Evolutionary conservation across 2,113 vertebrate species (phyloP), one percentile per base, ranked within the genome.

Genomic region (Eupsittula cactorum): DNA sequence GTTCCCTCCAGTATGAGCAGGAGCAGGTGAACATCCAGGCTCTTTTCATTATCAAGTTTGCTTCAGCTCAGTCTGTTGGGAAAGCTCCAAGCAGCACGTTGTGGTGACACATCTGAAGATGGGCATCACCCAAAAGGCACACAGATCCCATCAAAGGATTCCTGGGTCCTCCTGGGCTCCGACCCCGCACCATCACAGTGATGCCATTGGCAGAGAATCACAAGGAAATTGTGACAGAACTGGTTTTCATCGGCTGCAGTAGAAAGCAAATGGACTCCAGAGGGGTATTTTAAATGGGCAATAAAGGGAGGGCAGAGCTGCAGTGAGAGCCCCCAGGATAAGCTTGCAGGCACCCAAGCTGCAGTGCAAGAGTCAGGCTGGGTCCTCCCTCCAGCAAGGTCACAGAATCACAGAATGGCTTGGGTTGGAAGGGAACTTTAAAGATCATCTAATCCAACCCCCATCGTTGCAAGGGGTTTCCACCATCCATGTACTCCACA

Each of bases 1-100:
- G 69, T 2, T 11, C 2, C 5, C 80, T 75, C 11, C 24, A 2
- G 78, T 3, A 4, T 0, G 16, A 57, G 64, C 16, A 0, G 67
- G 29, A 27, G 64, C 75, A 82, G 90, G 84, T 20, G 88, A 75
- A 25, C 78, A 37, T 27, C 67, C 6, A 13, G 31, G 81, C 75
- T 64, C 60, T 49, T 17, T 16, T 50, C 71, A n/a, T 16, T 14
- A 10, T 2, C 55, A 2, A 5, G 42, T 69, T 73, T 7, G 2
- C 37, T 18, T 24, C 44, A 16, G 81, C 65, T 60, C 9, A 0
- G 7, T 15, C 23, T 28, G 76, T 65, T 16, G 59, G 37, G 59
- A 31, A 12, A 13, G 84, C 39, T 29, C 41, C 84, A 1, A 35
- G 88, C 46, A 3, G 62, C 25, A 0, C 1, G 6, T 9, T 4